phyloP scores from a whole-genome alignment of 2,797 vertebrate species.

The Onychomys arenicola region DNA sequence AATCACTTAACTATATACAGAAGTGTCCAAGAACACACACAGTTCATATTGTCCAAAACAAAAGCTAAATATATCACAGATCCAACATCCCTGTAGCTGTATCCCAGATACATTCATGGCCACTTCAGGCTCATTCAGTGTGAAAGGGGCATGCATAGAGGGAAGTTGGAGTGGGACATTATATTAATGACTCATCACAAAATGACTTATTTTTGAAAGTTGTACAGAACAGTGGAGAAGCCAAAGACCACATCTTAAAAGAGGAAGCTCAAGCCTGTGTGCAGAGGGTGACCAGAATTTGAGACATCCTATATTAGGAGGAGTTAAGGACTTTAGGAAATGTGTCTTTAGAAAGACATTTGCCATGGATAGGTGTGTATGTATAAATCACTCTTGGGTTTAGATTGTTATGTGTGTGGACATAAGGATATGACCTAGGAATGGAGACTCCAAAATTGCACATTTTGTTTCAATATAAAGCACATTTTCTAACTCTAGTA shows the following conservation, averaged over 20 bases:
- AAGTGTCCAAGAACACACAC: not conserved
- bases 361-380: not conserved
- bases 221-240: constrained; percentile 32
- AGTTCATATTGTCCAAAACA: constrained; percentile 30
- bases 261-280: not conserved
- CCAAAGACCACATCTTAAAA: constrained; percentile 35
- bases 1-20: not conserved
- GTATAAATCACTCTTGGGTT: not conserved
- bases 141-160: not conserved
- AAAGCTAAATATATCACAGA: constrained; percentile 30
- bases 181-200: not conserved
- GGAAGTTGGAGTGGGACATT: not conserved
- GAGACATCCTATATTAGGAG: not conserved
- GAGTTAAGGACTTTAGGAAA: not conserved
- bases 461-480: constrained; percentile 47
- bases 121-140: not conserved
- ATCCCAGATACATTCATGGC: not conserved
- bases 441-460: constrained; percentile 8
- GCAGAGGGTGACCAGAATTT: constrained; percentile 3
- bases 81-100: not conserved
- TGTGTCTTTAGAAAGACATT: constrained; percentile 41
- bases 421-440: not conserved
- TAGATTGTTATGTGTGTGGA: constrained; percentile 8
- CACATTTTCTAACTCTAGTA: constrained; percentile 49
- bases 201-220: constrained; percentile 49